Evolutionary conservation across 2,797 vertebrate species (phyloP).

Genomic region (Urocyon cinereoargenteus): DNA sequence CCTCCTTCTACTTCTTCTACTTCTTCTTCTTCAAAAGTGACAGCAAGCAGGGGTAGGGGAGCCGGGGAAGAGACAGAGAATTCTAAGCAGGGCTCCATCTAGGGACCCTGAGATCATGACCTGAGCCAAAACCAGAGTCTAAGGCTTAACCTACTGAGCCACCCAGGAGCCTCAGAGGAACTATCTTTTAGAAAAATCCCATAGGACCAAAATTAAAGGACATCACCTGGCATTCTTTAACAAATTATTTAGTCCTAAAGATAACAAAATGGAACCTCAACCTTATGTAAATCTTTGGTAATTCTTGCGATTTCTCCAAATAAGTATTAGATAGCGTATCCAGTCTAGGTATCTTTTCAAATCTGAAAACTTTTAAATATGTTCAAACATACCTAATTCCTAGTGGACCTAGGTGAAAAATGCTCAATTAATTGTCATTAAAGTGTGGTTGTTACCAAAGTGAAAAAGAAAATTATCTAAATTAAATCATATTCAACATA

Average conservation of each 20-base stretch:
- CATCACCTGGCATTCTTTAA: neutral
- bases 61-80: neutral
- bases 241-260: slow-evolving; percentile 26
- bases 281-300: neutral
- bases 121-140: neutral
- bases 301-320: neutral
- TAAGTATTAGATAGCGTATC: neutral
- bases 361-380: neutral
- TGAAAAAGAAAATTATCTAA: slow-evolving; percentile 31
- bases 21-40: neutral
- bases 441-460: neutral
- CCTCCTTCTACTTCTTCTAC: too few species aligned
- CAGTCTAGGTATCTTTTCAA: neutral
- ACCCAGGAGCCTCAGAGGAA: neutral
- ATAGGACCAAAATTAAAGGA: neutral
- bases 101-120: neutral
- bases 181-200: neutral
- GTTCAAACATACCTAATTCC: slow-evolving; percentile 1
- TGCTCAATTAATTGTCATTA: neutral
- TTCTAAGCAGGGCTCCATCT: neutral
- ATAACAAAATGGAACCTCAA: neutral
- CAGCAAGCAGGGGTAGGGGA: neutral
- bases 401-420: neutral
- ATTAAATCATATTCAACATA: neutral
- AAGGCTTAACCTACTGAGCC: neutral